Percentiles rank a stretch among this genome's conserved stretches.
These are phyloP conservation scores for Drosophila neonasuta DNA, from an alignment of 2,888 invertebrate genomes.

Conservation along the genomic window DNA sequence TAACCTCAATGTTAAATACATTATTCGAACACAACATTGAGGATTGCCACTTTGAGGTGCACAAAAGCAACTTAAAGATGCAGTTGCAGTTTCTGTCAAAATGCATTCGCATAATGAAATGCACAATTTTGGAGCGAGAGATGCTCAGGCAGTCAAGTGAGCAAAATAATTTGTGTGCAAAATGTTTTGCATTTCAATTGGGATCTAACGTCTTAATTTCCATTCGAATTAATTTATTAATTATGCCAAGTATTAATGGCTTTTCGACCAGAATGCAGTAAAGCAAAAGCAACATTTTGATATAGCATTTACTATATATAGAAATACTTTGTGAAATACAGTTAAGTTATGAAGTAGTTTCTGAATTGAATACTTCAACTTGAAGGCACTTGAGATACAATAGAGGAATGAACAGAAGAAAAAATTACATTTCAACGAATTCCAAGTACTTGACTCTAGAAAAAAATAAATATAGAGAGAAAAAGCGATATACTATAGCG, in stretches of 20 bases:
- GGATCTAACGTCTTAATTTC: constrained; percentile 29
- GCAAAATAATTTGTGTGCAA: constrained; percentile 28
- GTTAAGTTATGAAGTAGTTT: constrained; percentile 16
- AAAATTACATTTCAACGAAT: constrained; percentile 32
- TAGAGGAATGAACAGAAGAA: neutral
- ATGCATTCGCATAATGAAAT: constrained; percentile 17
- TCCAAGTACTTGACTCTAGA: constrained; percentile 31
- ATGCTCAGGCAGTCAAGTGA: constrained; percentile 36
- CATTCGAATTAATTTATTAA: constrained; percentile 33
- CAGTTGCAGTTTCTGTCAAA: constrained; percentile 17
- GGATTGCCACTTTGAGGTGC: constrained; percentile 14
- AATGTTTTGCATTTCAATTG: constrained; percentile 19
- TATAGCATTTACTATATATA: neutral
- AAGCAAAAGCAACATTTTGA: neutral
- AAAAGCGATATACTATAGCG: constrained; percentile 15
- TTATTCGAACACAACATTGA: neutral
- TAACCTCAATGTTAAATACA: neutral
- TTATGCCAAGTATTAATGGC: constrained; percentile 29
- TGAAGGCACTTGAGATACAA: constrained; percentile 40
- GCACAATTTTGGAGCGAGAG: constrained; percentile 20
- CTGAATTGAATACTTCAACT: constrained; percentile 33
- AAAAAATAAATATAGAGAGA: constrained; percentile 2
- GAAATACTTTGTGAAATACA: constrained; percentile 2
- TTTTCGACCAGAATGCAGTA: neutral
- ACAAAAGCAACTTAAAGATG: constrained; percentile 13